These are phyloP conservation scores for Peromyscus maniculatus DNA, from an alignment of 2,113 vertebrate species.

Conservation along the genomic window DNA sequence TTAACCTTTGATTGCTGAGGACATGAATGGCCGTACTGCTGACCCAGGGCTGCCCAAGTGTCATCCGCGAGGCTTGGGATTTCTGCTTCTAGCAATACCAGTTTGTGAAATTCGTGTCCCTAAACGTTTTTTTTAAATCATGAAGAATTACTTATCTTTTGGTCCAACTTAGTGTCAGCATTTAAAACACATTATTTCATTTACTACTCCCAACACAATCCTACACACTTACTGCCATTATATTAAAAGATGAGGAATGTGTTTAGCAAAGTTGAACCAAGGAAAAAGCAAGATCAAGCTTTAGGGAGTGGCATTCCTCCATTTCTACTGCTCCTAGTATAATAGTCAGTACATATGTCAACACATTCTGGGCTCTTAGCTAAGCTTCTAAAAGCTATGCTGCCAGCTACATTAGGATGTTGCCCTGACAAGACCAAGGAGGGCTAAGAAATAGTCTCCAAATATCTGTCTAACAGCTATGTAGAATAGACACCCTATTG, in stretches of 20 bases:
- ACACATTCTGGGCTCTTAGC: not conserved
- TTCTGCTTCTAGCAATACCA: not conserved
- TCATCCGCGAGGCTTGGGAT: not conserved
- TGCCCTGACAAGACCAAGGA: not conserved
- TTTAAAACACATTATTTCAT: constrained; percentile 22
- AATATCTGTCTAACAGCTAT: not conserved
- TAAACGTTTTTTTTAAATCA: not conserved
- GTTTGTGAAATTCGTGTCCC: not conserved
- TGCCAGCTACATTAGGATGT: not conserved
- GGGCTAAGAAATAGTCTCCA: not conserved
- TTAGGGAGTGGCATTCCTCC: not conserved
- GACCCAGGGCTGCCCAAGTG: not conserved
- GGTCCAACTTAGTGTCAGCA: not conserved
- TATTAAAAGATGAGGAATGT: constrained; percentile 19
- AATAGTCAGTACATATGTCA: not conserved
- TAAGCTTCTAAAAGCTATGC: not conserved
- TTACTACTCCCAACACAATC: constrained; percentile 8
- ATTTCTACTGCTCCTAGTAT: not conserved
- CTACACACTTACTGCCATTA: not conserved
- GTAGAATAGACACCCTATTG: not conserved
- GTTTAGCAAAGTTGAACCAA: not conserved
- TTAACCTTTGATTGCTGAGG: not conserved
- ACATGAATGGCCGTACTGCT: not conserved
- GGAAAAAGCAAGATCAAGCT: constrained; percentile 15
- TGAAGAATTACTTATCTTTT: not conserved